Evolutionary conservation across 2,113 vertebrate species (phyloP), one percentile per base, ranked within the genome.

Genomic region (Maccullochella peelii): DNA sequence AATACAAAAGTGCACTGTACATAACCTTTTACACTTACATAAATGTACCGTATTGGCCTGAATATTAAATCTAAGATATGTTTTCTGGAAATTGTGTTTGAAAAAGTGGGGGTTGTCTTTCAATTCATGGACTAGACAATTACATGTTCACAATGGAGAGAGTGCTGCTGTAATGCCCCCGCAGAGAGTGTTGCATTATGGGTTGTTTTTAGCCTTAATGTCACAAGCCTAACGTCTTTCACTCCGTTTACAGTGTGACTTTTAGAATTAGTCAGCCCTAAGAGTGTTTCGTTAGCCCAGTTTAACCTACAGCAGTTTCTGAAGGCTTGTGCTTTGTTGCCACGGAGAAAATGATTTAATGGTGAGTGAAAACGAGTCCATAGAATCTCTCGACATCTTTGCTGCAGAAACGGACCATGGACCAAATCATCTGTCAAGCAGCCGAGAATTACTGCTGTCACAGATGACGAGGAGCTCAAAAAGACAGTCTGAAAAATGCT

Each of bases 401-500:
- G 38, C 65, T 75, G 57, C 57, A 36, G 55, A 83, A 77, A 49
- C 25, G 5, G 73, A 80, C 76, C 16, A n/a, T 27, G 25, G 77
- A 20, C 23, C 44, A 2, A 52, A 70, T 69, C 30, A 77, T 80
- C 62, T 61, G 76, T 50, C 59, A 82, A n/a, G 21, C 27, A 61
- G 47, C 44, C 20, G 25, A 69, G n/a, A 84, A 76, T 82, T 77
- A 82, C 55, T 20, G 25, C 70, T 63, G 70, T 79, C 71, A 66
- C 71, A 73, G 66, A 57, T 36, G 59, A 71, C 49, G 25, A 66
- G 58, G 36, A 55, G 61, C 73, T 80, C 30, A 66, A 44, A 62
- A 27, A 55, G 59, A 30, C 25, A 30, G 55, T 25, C 12, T 11
- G 15, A 62, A 36, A 85, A 75, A 59, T 42, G 12, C 59, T 47